Base-by-base conservation (phyloP, 2,888 invertebrate species). In the Leucania comma region DNA sequence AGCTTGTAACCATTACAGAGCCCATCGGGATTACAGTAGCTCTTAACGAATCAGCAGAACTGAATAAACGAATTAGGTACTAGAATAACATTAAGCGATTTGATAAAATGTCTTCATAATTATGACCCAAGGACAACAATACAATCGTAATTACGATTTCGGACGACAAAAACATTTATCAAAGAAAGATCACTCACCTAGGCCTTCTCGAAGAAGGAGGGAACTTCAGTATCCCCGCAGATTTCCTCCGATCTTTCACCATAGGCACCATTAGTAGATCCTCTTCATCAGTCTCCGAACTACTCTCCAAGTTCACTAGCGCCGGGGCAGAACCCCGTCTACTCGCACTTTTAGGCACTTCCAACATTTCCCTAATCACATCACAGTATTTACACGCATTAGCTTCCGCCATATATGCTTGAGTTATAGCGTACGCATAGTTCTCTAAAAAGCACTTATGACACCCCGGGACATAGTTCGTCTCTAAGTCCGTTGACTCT, bases 301-400 rank as follows among this genome's bases (percentile, higher is more conserved):
- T 94, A 78, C 94, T 95, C 6, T 94, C 95, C 54, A 95, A 82
- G 67, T 96, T 95, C 46, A 96, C 91, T 46, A 97, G 87, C n/a
- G 97, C 96, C 0, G 97, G 97, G 1, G 97, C 96, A 0, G 97
- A 97, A 87, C 93, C 93, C 71, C 97, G 93, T 78, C 96, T 94
- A 54, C 95, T 95, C 24, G 91, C 81, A 59, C 85, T 84, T 75
- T 93, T 94, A 6, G 96, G 93, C 51, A 92, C 90, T 70, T 95
- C 95, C 38, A 96, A 85, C 93, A 96, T 95, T 59, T 95, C 95
- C 35, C 94, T 89, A 42, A 96, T 93, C 74, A 96, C 96, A 79
- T 96, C 95, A 90, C 96, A 96, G 78, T 94, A 96, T 86, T 96
- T 96, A 86, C 96, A 96, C 12, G 91, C 90, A 35, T 88, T 91